A percentile compares a stretch with the other conserved stretches of the same genome.
These are phyloP conservation scores for Trichacis sp. DNA, from an alignment of 2,888 invertebrate genomes.

Conservation along the genomic window DNA sequence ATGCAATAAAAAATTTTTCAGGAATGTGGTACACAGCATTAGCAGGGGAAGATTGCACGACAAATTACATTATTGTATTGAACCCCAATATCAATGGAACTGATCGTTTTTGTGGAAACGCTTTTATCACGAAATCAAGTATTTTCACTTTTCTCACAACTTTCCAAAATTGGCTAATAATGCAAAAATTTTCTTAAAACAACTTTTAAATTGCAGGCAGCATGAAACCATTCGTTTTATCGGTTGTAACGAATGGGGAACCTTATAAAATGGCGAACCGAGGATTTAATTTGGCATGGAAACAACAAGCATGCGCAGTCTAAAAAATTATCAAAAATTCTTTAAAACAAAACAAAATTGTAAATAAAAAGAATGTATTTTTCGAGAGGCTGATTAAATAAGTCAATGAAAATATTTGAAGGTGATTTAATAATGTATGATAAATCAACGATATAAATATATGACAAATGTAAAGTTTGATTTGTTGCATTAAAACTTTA, in stretches of 20 bases:
- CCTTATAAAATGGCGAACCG: constrained; percentile 76
- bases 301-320: constrained; percentile 75
- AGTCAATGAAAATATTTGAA: background rate
- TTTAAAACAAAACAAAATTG: background rate
- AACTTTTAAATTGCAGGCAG: constrained; percentile 74
- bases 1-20: too few species aligned
- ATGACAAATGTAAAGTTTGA: too few species aligned
- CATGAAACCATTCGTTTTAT: constrained; percentile 80
- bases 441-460: too few species aligned
- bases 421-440: background rate
- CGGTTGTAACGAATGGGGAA: constrained; percentile 75
- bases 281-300: constrained; percentile 80
- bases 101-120: constrained; percentile 84
- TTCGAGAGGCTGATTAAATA: too few species aligned
- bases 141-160: too few species aligned
- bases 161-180: too few species aligned
- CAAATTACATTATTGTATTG: constrained; percentile 83
- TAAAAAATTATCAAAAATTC: constrained; percentile 18
- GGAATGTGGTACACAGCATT: constrained; percentile 72
- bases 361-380: background rate
- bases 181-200: too few species aligned
- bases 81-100: constrained; percentile 71
- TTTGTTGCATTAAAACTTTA: background rate
- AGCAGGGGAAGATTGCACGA: constrained; percentile 75
- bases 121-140: constrained; percentile 77